Base-by-base conservation (phyloP, 2,113 vertebrate genomes). In the Nyctibius bracteatus region DNA sequence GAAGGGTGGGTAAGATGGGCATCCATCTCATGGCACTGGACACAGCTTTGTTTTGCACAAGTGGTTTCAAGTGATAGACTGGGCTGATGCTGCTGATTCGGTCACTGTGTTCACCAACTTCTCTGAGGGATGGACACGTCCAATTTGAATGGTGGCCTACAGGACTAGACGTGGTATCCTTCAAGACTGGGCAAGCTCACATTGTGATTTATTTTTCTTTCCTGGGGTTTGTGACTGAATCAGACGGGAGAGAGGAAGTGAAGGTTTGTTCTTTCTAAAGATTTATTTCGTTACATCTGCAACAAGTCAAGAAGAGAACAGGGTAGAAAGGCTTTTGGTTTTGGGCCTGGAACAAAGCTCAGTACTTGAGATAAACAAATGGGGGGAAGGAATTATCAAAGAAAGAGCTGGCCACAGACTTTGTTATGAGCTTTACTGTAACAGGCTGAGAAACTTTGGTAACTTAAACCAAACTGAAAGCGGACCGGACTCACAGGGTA, bases 291-390 rank as follows among this genome's bases (percentile, higher is more conserved):
- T 89, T 95, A 93, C 92, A 97, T 95, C 88, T 95, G 96, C 94
- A 96, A 96, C 95, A 96, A 93, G 83, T 96, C 94, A 97, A 95
- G 96, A 78, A 71, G 92, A 96, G 92, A 96, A 72, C 58, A 22
- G 93, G 91, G 72, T 79, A 88, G 92, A 85, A 96, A 96, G 81
- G 81, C 73, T 86, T 96, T 95, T 97, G 96, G 96, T 93, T 96
- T 93, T 97, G 97, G 95, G 96, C 94, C 97, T 96, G 95, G 94
- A 96, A 95, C 95, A 97, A 98, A 97, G 92, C 94, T 97, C 68
- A 58, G 83, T 82, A 30, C 77, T 97, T 93, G 95, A 96, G 96
- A 97, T 97, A 98, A 96, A 98, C 97, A 97, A 97, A 95, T 41
- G 82, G 72, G 88, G 90, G 77, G 47, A 80, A 96, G 95, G 86